Evolutionary conservation across 35 echinoderm and acorn worm genomes (phyloP), one percentile per base, ranked within the genome.

Genomic region (Amphiura filiformis): DNA sequence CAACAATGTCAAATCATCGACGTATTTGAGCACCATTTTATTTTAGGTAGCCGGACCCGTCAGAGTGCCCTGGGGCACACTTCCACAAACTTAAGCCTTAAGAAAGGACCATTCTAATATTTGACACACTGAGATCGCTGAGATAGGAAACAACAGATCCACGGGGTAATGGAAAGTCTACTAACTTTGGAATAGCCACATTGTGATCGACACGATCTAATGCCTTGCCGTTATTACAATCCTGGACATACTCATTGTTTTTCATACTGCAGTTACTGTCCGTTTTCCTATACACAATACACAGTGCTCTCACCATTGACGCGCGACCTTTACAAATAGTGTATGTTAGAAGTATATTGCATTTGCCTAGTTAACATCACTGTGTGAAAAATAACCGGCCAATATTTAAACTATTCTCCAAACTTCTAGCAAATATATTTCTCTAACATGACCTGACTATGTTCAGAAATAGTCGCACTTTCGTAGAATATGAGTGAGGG

Each of bases 11-110:
- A 84, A 28, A 65, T 84, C 82, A 84, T 84, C 82, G 13, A 84
- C 82, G 33, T 84, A 84, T 36, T 84, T 84, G 22, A 38, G 41
- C 22, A 31, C 31, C 26, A 38, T 22, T 2, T 38, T 37, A 79
- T 17, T 20, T 37, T n/a, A 57, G 26, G 56, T 57, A 23, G 77
- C 39, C 32, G 78, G 52, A 35, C 87, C 56, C 22, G 77, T 78
- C 30, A 78, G 32, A 17, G 87, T 81, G 28, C 87, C 87, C 56
- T 88, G 87, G 22, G 78, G 77, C 35, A 88, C 87, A 26, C 87
- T 78, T 77, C 87, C 34, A 36, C 1, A 33, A 88, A 30, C 39
- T 31, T 37, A 26, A 38, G 38, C 80, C 81, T 76, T 35, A 20
- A 11, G n/a, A 57, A 90, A 9, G 49, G 35, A 49, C 34, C 18